phyloP scores from a whole-genome alignment of 2,888 invertebrate genomes.

The Amphimallon solstitiale region DNA sequence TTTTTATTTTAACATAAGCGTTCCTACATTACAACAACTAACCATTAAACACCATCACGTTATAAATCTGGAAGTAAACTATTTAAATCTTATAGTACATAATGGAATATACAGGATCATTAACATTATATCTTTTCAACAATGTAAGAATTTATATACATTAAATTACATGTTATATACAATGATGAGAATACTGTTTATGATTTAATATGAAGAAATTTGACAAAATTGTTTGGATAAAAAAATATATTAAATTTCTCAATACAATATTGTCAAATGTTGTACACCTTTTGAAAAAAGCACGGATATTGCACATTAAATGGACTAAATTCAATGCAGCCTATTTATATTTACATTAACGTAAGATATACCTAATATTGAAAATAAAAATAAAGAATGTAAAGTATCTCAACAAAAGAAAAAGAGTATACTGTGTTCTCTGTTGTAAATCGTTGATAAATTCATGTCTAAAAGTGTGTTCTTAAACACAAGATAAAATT shows the following conservation, averaged over 20 bases:
- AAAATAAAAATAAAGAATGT: conserved; percentile 16
- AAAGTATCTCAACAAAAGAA: conserved; percentile 5
- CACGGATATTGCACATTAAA: conserved; percentile 28
- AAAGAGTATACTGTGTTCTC: conserved; percentile 8
- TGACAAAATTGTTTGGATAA: not conserved
- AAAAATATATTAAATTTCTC: conserved; percentile 22
- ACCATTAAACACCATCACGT: conserved; percentile 34
- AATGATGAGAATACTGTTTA: conserved; percentile 40
- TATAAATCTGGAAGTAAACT: conserved; percentile 22
- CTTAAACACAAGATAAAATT: conserved; percentile 3
- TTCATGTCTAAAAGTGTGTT: conserved; percentile 26
- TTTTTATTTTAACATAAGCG: conserved; percentile 17
- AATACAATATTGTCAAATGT: conserved; percentile 34
- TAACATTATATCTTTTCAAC: conserved; percentile 23
- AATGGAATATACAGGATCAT: conserved; percentile 34
- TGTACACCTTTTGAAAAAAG: conserved; percentile 14
- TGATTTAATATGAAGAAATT: conserved; percentile 23
- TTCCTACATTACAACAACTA: conserved; percentile 25
- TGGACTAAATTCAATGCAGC: not conserved
- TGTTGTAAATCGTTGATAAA: conserved; percentile 15
- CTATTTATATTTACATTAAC: conserved; percentile 10
- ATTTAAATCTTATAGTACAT: conserved; percentile 26
- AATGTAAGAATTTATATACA: conserved; percentile 38
- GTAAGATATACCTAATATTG: conserved; percentile 5
- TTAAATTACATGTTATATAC: conserved; percentile 41